Evolutionary conservation across 2,888 invertebrate species (phyloP).

Genomic region (Melinaea menophilus): DNA sequence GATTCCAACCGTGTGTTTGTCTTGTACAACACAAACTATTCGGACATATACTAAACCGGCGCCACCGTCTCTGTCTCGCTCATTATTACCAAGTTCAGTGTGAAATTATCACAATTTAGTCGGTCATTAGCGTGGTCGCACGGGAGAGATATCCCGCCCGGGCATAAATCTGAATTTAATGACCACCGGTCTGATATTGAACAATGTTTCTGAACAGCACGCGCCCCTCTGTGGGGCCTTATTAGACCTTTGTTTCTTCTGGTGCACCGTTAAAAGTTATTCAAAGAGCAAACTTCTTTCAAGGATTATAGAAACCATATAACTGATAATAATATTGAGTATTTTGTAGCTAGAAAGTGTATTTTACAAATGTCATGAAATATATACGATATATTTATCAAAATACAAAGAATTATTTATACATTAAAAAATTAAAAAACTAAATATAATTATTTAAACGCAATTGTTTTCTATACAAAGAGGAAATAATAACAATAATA

Average conservation of each 20-base stretch:
- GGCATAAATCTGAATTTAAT: slow-evolving; percentile 77
- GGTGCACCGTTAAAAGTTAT: slow-evolving; percentile 24
- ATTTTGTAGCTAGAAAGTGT: no score
- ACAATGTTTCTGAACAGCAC: slow-evolving; percentile 59
- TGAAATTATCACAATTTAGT: slow-evolving; percentile 77
- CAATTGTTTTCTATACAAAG: no score
- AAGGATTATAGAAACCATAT: no score
- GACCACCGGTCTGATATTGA: slow-evolving; percentile 67
- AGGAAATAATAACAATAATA: no score
- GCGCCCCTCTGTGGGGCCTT: slow-evolving; percentile 30
- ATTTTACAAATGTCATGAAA: no score
- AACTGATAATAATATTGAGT: no score
- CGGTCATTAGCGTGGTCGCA: slow-evolving; percentile 76
- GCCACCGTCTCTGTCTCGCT: slow-evolving; percentile 25
- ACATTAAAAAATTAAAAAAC: no score
- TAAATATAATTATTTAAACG: no score
- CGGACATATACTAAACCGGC: slow-evolving; percentile 26
- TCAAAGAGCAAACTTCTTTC: neutral
- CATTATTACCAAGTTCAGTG: slow-evolving; percentile 26
- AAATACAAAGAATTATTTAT: no score
- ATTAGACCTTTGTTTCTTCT: slow-evolving; percentile 35
- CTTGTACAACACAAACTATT: slow-evolving; percentile 7
- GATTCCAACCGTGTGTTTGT: no score
- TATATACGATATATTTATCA: no score
- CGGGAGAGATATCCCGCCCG: slow-evolving; percentile 73